phyloP scores from a whole-genome alignment of 2,113 vertebrate genomes.

The Sylvilagus bachmani region DNA sequence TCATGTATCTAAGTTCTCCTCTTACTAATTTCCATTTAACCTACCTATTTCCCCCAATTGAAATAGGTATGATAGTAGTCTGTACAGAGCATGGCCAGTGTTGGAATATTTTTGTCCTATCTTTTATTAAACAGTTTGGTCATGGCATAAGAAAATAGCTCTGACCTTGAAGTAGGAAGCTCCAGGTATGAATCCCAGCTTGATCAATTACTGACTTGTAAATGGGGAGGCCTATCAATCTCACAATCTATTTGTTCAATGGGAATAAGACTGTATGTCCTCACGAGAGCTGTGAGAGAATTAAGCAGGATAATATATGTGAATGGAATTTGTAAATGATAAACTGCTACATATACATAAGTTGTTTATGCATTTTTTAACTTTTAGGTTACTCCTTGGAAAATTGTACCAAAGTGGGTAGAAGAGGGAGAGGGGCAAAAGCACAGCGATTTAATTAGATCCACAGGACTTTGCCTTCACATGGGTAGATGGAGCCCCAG shows the following conservation, averaged over 20 bases:
- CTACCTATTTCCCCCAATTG: not conserved
- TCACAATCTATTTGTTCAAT: slow-evolving; percentile 42
- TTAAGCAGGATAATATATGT: slow-evolving; percentile 15
- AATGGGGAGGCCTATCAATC: slow-evolving; percentile 60
- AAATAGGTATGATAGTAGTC: not conserved
- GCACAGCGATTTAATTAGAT: slow-evolving; percentile 78
- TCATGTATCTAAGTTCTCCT: not conserved
- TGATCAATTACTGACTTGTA: slow-evolving; percentile 64
- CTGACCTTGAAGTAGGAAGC: slow-evolving; percentile 61
- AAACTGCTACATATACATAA: slow-evolving; percentile 58
- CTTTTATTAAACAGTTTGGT: slow-evolving; percentile 27
- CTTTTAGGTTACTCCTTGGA: slow-evolving; percentile 66
- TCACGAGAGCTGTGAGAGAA: slow-evolving; percentile 53
- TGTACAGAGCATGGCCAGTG: not conserved
- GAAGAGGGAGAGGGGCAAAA: slow-evolving; percentile 46
- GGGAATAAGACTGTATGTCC: slow-evolving; percentile 44
- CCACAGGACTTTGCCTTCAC: slow-evolving; percentile 76
- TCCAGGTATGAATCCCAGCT: slow-evolving; percentile 55
- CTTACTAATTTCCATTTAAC: slow-evolving; percentile 40
- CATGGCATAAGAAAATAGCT: not conserved
- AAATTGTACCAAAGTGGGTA: slow-evolving; percentile 66
- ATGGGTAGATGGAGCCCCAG: slow-evolving; percentile 40
- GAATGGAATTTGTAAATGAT: slow-evolving; percentile 66
- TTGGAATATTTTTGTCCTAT: slow-evolving; percentile 37
- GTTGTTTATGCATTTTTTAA: slow-evolving; percentile 59